These are phyloP conservation scores for Trichonephila inaurata DNA, from an alignment of 1,140 invertebrate genomes.

Conservation along the genomic window DNA sequence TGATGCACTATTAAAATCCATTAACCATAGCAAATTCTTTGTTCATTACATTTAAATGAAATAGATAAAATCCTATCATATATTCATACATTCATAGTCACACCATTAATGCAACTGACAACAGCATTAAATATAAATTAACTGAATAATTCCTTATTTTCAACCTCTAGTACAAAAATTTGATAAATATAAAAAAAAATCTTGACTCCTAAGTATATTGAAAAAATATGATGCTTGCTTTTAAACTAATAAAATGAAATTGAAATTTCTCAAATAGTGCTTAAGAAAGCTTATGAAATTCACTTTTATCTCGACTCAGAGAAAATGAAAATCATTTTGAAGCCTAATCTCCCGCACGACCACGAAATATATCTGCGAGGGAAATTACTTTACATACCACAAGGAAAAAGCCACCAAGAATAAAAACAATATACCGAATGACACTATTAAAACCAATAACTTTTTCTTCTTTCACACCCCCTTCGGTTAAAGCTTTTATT, in stretches of 20 bases:
- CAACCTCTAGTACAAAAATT: not conserved
- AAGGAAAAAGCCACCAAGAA: not conserved
- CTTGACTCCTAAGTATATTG: not conserved
- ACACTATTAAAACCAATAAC: slow-evolving; percentile 59
- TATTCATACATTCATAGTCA: too few species aligned
- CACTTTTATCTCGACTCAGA: not conserved
- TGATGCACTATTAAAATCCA: too few species aligned
- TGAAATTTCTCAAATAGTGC: not conserved
- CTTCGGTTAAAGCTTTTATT: slow-evolving; percentile 55
- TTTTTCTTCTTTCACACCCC: slow-evolving; percentile 36
- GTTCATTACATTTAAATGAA: too few species aligned
- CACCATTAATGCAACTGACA: too few species aligned
- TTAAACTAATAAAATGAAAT: not conserved
- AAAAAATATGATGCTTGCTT: not conserved
- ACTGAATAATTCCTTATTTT: not conserved
- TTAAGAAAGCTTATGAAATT: not conserved
- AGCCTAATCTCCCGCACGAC: not conserved
- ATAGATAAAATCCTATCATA: too few species aligned
- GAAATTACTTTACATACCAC: slow-evolving; percentile 5
- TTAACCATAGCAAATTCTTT: too few species aligned
- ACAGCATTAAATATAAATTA: not conserved
- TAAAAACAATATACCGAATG: slow-evolving; percentile 9
- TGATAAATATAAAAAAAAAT: not conserved
- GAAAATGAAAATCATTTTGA: not conserved
- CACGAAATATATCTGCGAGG: not conserved